Evolutionary conservation across 2,113 vertebrate genomes (phyloP), one percentile per base, ranked within the genome.

Genomic region (Oceanodroma tethys): DNA sequence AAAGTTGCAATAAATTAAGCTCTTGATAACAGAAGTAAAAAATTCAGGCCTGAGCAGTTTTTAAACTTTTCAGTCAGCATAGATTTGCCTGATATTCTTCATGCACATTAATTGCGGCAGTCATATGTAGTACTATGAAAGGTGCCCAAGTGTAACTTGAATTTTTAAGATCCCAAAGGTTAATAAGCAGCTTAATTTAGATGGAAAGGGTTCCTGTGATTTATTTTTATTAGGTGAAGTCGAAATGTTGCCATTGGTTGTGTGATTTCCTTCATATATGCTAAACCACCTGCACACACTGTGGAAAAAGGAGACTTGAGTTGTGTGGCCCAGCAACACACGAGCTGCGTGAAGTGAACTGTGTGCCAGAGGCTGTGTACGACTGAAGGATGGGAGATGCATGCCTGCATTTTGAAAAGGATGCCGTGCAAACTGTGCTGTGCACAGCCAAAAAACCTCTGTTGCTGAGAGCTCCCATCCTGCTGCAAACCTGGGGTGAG

Each of bases 141-240:
- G 43, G 63, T 83, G 38, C 55, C 42, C 0, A 15, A 90, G 53
- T 34, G 40, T 79, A 90, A 81, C 80, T 92, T 88, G n/a, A 48
- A 56, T 90, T 82, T 91, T 95, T 81, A 81, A 84, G 79, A 79
- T 93, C 85, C 47, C 30, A 40, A 74, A 74, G 42, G 58, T 95
- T 91, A 94, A 93, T 67, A 93, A 94, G 86, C 60, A 53, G 68
- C 66, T 27, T 78, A 76, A 87, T 90, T 95, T 90, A 88, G 74
- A 72, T 27, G 22, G 73, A 92, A 89, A 60, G 25, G 25, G 71
- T 78, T 66, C 63, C 75, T 67, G 71, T 71, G 92, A 73, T 85
- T 81, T 74, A 68, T 76, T 95, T 96, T 92, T 96, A 91, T 94
- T 94, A 83, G 50, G 87, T 96, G 93, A 84, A 92, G 87, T 74